Percentiles rank a stretch among this genome's conserved stretches.
phyloP scores from a whole-genome alignment of 1,140 invertebrate species.

The Galleria mellonella region DNA sequence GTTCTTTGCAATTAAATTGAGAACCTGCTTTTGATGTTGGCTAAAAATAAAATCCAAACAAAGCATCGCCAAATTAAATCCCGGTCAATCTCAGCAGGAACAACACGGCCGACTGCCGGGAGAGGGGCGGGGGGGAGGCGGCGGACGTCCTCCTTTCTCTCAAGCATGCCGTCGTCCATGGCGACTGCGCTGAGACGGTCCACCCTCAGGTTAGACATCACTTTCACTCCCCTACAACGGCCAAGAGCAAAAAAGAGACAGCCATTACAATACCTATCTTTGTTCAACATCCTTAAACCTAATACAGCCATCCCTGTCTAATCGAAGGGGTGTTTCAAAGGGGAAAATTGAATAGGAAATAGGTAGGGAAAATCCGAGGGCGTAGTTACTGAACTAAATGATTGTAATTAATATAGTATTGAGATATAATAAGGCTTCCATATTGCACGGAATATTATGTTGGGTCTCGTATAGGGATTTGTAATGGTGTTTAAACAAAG shows the following conservation, averaged over 20 bases:
- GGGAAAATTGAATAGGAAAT: constrained; percentile 4
- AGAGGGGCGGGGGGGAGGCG: constrained; percentile 74
- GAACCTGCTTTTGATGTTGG: constrained; percentile 3
- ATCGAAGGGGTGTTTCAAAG: constrained; percentile 5
- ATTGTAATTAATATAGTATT: constrained; percentile 40
- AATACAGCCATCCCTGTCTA: not conserved
- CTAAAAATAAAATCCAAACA: not conserved
- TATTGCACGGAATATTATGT: constrained; percentile 1
- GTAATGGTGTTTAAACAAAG: too few relatives aligned
- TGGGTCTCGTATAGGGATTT: too few relatives aligned
- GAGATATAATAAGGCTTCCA: constrained; percentile 17
- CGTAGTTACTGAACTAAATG: constrained; percentile 19
- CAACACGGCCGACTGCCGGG: constrained; percentile 50
- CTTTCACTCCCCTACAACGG: constrained; percentile 20
- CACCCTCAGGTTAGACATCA: constrained; percentile 55
- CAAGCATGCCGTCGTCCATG: constrained; percentile 91
- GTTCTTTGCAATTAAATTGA: not conserved
- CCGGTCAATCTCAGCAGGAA: constrained; percentile 37
- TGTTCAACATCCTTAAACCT: not conserved
- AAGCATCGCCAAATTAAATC: not conserved
- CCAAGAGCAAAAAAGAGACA: constrained; percentile 15
- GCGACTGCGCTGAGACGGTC: constrained; percentile 70
- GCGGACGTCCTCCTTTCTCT: constrained; percentile 90
- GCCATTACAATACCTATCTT: not conserved
- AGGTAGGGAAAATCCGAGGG: constrained; percentile 2